Evolutionary conservation across 2,888 invertebrate genomes (phyloP), one percentile per base, ranked within the genome.

Genomic region (Caenorhabditis sp.): DNA sequence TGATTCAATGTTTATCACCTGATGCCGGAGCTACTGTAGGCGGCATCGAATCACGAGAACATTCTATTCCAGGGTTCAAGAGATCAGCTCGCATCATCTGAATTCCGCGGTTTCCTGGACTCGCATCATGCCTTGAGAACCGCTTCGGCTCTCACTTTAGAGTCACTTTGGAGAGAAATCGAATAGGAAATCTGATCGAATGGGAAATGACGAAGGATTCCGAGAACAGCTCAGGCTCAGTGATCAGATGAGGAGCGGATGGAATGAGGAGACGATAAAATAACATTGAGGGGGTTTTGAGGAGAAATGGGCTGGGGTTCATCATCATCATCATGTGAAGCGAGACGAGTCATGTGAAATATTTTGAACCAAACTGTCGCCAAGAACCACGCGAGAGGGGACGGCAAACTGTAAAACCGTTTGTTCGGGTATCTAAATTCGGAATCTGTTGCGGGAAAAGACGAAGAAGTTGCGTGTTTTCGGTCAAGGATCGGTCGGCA

Each of bases 341-440:
- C 6, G 60, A 60, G n/a, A 47, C 53, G 35, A 51, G 65, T 70
- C 70, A 70, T 70, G 70, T 70, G 70, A 70, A 61, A 32, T 13
- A 18, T 22, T 60, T 60, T 40, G 60, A 60, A 60, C 53, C 15
- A 9, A 32, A 32, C 32, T 32, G 37, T 32, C 60, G 37, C 32
- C 28, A 40, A 56, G 9, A 32, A 28, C 26, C 26, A 22, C 44
- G 32, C 9, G 32, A 4, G 32, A 37, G 35, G 22, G 51, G 37
- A 60, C 58, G 47, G 35, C 50, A 51, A 50, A 69, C 68, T 47
- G 58, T 24, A 60, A 60, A 26, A 47, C 15, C 28, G 13, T 40
- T 40, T 32, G 32, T 32, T 18, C 51, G 9, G 28, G 37, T 70
- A 70, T 70, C 70, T 70, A 70, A 61, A 53, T 61, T 37, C 26